Evolutionary conservation across 2,797 vertebrate genomes (phyloP).

Genomic region (Lagocephalus sceleratus): DNA sequence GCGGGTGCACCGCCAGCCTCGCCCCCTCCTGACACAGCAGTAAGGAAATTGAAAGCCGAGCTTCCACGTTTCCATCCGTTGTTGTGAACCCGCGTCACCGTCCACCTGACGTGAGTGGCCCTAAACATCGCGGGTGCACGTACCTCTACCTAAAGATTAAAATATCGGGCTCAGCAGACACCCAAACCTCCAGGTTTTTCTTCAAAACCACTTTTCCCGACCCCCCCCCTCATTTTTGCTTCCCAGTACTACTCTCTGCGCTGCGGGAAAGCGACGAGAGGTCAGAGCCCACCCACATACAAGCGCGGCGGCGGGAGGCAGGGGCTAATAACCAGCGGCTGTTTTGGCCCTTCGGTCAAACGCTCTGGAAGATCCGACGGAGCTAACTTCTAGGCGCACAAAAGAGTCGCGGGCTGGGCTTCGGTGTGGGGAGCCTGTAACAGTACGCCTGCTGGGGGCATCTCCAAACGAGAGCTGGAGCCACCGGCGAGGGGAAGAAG

Average conservation of each 20-base stretch:
- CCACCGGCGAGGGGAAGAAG: too few species aligned
- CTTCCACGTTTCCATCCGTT: too few species aligned
- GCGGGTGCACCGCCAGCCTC: constrained; percentile 45
- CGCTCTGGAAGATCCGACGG: neutral
- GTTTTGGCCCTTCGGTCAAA: neutral
- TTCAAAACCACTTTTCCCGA: too few species aligned
- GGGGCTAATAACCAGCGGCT: constrained; percentile 1
- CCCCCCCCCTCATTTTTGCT: too few species aligned
- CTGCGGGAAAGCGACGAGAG: neutral
- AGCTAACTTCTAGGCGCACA: neutral
- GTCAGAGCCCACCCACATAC: neutral
- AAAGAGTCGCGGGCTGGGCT: neutral
- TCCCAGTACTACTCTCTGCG: neutral
- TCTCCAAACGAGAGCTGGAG: neutral
- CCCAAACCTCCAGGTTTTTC: too few species aligned
- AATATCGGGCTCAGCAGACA: too few species aligned
- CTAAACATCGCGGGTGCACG: too few species aligned
- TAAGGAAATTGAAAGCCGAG: constrained; percentile 36
- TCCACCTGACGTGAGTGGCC: too few species aligned
- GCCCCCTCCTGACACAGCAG: constrained; percentile 58
- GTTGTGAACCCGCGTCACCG: too few species aligned
- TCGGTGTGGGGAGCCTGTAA: neutral
- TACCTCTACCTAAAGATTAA: too few species aligned
- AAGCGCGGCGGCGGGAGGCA: constrained; percentile 1
- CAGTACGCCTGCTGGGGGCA: neutral